Evolutionary conservation across 2,888 invertebrate species (phyloP).

Genomic region (Odontothrips loti): DNA sequence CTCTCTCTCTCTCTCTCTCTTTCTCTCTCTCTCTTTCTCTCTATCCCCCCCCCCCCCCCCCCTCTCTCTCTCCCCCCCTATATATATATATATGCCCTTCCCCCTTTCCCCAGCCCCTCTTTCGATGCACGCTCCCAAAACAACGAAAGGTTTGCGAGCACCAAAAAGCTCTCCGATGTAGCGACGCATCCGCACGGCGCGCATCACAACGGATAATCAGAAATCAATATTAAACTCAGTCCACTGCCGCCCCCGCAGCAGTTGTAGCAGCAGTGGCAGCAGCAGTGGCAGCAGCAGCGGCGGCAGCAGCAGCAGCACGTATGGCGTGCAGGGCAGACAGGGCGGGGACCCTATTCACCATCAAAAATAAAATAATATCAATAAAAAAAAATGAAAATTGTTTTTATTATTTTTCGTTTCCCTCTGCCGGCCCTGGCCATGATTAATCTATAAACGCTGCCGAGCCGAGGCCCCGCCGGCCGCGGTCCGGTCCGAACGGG

Average conservation of each 20-base stretch:
- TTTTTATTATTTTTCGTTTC: no score
- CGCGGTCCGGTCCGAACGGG: no score
- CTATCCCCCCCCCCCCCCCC: neutral
- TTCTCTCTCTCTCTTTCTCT: neutral
- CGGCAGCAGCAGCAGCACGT: neutral
- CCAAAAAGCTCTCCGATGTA: neutral
- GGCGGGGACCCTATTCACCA: no score
- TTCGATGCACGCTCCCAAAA: neutral
- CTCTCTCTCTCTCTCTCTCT: neutral
- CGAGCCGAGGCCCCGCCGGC: neutral
- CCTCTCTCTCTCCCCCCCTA: no score
- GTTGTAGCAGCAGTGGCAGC: neutral
- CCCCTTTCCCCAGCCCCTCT: neutral
- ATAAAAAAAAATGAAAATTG: no score
- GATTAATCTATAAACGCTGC: slow-evolving; percentile 5
- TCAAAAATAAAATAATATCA: no score
- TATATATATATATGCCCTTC: no score
- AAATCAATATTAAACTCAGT: slow-evolving; percentile 1
- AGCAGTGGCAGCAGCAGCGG: neutral
- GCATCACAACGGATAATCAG: neutral
- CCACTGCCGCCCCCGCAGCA: no score
- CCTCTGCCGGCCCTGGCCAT: neutral
- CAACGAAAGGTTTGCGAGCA: neutral
- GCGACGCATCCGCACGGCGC: neutral
- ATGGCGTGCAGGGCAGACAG: neutral